phyloP scores from a whole-genome alignment of 1,140 invertebrate genomes.

The Ostrea denselamellosa region DNA sequence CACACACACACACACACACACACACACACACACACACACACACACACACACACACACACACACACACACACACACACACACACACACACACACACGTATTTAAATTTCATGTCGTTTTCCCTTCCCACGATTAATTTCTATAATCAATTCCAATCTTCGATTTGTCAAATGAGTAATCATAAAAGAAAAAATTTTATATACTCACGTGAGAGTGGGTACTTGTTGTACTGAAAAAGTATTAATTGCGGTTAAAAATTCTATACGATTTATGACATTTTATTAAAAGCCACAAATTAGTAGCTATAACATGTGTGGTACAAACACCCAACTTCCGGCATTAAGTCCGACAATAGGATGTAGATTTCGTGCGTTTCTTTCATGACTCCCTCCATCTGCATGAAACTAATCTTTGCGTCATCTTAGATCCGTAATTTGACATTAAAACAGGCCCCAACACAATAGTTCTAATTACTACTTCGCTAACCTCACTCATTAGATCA shows the following conservation, averaged over 20 bases:
- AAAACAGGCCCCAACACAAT: conserved; percentile 18
- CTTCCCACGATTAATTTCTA: too few relatives aligned
- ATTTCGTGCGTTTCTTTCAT: neutral
- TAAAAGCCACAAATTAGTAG: conserved; percentile 33
- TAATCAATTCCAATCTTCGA: too few relatives aligned
- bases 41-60: too few relatives aligned
- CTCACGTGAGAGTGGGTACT: too few relatives aligned
- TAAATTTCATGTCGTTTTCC: too few relatives aligned
- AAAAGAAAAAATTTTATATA: neutral
- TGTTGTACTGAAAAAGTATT: neutral
- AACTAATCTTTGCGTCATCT: conserved; percentile 16
- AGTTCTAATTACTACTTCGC: neutral
- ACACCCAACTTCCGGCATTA: conserved; percentile 12
- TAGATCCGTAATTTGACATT: conserved; percentile 22
- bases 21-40: too few relatives aligned
- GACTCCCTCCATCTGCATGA: neutral
- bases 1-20: too few relatives aligned
- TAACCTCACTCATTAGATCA: neutral
- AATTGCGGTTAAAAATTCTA: neutral
- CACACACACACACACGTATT: too few relatives aligned
- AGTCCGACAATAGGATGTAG: conserved; percentile 5
- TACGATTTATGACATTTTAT: conserved; percentile 30
- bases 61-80: too few relatives aligned
- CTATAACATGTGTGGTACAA: neutral
- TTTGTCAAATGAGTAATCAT: neutral